Evolutionary conservation across 2,888 invertebrate genomes (phyloP).

Genomic region (Apamea crenata): DNA sequence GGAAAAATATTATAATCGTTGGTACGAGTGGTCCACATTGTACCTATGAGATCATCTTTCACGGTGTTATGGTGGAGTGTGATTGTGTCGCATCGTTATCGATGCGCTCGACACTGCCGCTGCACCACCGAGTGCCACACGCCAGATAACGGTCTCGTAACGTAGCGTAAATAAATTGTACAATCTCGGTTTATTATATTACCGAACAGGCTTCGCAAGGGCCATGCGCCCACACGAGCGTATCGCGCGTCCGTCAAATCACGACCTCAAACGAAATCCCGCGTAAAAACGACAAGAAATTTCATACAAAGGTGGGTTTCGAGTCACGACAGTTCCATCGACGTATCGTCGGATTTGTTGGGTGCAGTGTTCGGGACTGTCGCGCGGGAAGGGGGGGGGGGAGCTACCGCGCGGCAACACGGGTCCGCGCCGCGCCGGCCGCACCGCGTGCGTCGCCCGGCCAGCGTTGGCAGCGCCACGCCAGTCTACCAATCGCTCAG

Average conservation of each 20-base stretch:
- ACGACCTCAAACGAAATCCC: slow-evolving; percentile 74
- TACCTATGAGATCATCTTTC: slow-evolving; percentile 65
- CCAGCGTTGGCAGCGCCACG: no score
- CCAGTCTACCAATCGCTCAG: slow-evolving; percentile 79
- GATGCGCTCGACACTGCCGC: slow-evolving; percentile 77
- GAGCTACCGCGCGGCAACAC: slow-evolving; percentile 77
- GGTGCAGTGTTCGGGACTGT: slow-evolving; percentile 77
- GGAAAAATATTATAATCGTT: slow-evolving; percentile 54
- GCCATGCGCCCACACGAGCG: slow-evolving; percentile 77
- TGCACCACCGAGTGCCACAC: slow-evolving; percentile 76
- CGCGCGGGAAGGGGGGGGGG: slow-evolving; percentile 70
- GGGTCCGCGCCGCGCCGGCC: slow-evolving; percentile 68
- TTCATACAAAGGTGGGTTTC: slow-evolving; percentile 81
- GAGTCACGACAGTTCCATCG: slow-evolving; percentile 81
- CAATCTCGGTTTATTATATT: slow-evolving; percentile 81
- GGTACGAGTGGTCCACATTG: slow-evolving; percentile 47
- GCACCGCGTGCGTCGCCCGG: slow-evolving; percentile 65
- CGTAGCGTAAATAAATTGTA: slow-evolving; percentile 80
- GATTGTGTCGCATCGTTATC: slow-evolving; percentile 76
- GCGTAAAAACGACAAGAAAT: slow-evolving; percentile 83
- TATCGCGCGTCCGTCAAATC: slow-evolving; percentile 76
- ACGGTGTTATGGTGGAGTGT: slow-evolving; percentile 47
- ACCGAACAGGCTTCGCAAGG: slow-evolving; percentile 75
- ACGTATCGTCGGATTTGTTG: slow-evolving; percentile 81
- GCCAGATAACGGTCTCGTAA: slow-evolving; percentile 81